Evolutionary conservation across 1,140 invertebrate species (phyloP), one percentile per base, ranked within the genome.

Genomic region (Lysiphlebus fabarum): DNA sequence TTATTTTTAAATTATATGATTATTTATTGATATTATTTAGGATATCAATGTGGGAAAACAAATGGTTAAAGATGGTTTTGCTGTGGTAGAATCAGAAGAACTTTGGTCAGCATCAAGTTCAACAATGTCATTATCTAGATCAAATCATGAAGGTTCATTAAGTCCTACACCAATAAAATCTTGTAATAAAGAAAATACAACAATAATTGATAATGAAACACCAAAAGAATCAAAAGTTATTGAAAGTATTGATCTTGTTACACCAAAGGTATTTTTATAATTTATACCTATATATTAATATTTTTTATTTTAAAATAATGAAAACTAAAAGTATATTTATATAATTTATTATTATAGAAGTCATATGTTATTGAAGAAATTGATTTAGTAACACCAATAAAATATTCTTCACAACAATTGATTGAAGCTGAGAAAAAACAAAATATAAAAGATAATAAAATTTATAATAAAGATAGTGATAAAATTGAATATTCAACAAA

Each of bases 1-100:
- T 49, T 58, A 49, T 58, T 49, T 37, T 44, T 44, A 14, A 44
- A 44, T 6, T 44, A 8, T n/a, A n/a, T n/a, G 5, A 44, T n/a
- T n/a, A 44, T n/a, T 45, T 45, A n/a, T 7, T 45, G 9, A 40
- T 45, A n/a, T 51, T 58, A 54, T 48, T 40, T 17, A 74, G 72
- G 56, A 66, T 5, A 63, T 74, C 36, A 69, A 73, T 43, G 56
- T 75, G 10, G 68, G 65, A 26, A 48, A 67, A 12, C 61, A 67
- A n/a, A 17, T 75, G 44, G 62, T 75, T 40, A 61, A 56, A 4
- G 66, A 68, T 5, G 59, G 56, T 40, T 33, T 70, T 7, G 73
- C 70, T 7, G 56, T 56, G 17, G 10, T 51, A 5, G 17, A 26
- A 26, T 62, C 65, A 2, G 60, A 61, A 33, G 67, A 62, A 7